Evolutionary conservation across 2,113 vertebrate genomes (phyloP).

Genomic region (Dasyornis broadbenti): DNA sequence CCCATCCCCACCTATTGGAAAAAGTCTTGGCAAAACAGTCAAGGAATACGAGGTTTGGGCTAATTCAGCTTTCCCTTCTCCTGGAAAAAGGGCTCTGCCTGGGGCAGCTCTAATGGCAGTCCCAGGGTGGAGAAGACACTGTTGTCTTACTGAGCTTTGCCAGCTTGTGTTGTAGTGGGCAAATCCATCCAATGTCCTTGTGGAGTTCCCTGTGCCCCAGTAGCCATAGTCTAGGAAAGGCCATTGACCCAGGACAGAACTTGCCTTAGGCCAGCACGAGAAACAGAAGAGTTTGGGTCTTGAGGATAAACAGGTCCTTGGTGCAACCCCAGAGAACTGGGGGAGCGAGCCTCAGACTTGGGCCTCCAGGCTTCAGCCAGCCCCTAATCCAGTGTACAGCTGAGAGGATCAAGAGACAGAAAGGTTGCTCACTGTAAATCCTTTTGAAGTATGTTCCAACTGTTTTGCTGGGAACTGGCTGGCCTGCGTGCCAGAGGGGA

Average conservation of each 20-base stretch:
- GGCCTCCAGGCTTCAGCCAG: background rate
- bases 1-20: background rate
- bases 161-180: background rate
- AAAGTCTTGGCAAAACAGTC: background rate
- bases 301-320: background rate
- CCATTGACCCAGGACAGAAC: background rate
- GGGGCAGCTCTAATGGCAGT: background rate
- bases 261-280: background rate
- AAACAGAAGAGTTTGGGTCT: background rate
- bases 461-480: constrained; percentile 35
- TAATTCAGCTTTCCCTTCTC: background rate
- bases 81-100: background rate
- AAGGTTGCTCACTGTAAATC: constrained; percentile 42
- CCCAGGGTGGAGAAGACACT: background rate
- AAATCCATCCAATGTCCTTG: background rate
- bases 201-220: background rate
- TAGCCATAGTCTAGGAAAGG: background rate
- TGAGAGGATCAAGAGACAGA: constrained; percentile 59
- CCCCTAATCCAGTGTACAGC: constrained; percentile 33
- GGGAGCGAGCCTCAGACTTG: background rate
- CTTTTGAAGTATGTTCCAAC: constrained; percentile 56
- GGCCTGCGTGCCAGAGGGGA: background rate
- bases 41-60: background rate
- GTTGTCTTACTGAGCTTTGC: background rate
- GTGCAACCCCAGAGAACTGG: background rate